Percentiles rank a stretch among this genome's conserved stretches.
Evolutionary conservation across 2,797 vertebrate genomes (phyloP).

Genomic region (Brachyalestes nurse): DNA sequence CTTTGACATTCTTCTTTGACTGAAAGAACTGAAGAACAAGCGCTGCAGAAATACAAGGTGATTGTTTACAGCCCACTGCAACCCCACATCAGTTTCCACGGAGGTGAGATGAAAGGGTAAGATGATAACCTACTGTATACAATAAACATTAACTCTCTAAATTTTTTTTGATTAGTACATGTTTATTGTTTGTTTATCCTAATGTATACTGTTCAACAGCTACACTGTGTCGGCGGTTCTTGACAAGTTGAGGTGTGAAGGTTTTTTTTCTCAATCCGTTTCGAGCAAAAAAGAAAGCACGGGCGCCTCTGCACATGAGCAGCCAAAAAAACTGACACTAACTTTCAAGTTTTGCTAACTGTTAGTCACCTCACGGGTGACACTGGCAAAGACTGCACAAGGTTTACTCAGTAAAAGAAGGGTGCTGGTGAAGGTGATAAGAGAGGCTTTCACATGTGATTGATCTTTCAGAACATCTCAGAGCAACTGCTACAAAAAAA

Average conservation of each 20-base stretch:
- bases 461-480: background rate
- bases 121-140: slow-evolving; percentile 2
- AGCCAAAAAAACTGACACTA: background rate
- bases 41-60: background rate
- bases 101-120: background rate
- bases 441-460: background rate
- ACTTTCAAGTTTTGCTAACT: background rate
- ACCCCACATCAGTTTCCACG: slow-evolving; percentile 1
- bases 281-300: background rate
- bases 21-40: background rate
- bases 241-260: background rate
- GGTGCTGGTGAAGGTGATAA: background rate
- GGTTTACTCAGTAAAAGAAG: background rate
- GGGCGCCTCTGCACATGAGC: background rate
- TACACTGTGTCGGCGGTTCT: background rate
- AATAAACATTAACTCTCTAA: background rate
- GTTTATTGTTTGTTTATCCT: too few relatives aligned
- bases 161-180: too few relatives aligned
- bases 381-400: background rate
- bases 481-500: background rate
- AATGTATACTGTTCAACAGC: background rate
- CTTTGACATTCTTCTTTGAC: background rate
- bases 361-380: slow-evolving; percentile 20
- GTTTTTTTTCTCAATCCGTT: background rate
- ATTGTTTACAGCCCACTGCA: background rate